Evolutionary conservation across 2,797 vertebrate genomes (phyloP), one percentile per base, ranked within the genome.

Genomic region (Sebastiscus albofasciatus): DNA sequence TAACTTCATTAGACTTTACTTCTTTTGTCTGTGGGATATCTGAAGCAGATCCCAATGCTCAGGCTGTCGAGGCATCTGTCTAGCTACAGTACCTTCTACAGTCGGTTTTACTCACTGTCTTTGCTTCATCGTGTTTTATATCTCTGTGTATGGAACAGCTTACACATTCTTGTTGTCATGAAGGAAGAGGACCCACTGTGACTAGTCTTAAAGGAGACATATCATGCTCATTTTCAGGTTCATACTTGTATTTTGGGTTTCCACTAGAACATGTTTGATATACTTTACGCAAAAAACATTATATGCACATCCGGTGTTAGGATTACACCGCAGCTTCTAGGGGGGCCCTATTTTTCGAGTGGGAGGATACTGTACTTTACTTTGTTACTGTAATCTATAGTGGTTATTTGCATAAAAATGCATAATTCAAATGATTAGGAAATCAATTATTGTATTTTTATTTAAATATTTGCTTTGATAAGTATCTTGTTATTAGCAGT

Each of bases 1-100:
- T 66, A 86, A 85, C 82, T 84, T 88, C 79, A 86, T 84, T 79
- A 88, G 87, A 89, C 71, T 66, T 76, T 56, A 90, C 71, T 67
- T 76, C 36, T 77, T 83, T 76, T 55, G 71, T 66, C 77, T 56
- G 60, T 56, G n/a, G 64, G 72, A 79, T 81, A 78, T 83, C 68
- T 85, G 74, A 81, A 80, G 61, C 78, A 34, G 29, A 70, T 78
- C 75, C 74, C 72, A 77, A 22, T 85, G 8, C 72, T 79, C 77
- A 39, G 67, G 60, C 64, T 85, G 76, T 60, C 14, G 24, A 34
- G 83, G 71, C 75, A 73, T 72, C 81, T 75, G 81, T 62, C 81
- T 75, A 8, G 72, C 61, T 68, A 39, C 14, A 26, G 39, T 67
- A 20, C 33, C 24, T 60, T 80, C 39, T 36, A 18, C 2, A 34